A percentile compares a stretch with the other conserved stretches of the same genome.
Evolutionary conservation across 2,888 invertebrate species (phyloP).

Genomic region (Arctia plantaginis): DNA sequence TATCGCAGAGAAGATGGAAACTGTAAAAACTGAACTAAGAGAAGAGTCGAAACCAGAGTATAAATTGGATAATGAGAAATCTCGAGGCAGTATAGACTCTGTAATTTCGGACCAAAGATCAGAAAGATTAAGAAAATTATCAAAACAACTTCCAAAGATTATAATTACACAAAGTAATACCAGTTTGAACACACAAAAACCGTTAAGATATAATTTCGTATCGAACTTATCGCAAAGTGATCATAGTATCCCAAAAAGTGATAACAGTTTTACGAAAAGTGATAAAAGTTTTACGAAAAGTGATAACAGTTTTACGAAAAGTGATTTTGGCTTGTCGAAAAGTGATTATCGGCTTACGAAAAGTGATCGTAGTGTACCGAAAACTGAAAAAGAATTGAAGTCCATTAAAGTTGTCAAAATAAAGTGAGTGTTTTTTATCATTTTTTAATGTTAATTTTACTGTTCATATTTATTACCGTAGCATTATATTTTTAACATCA

Average conservation of each 20-base stretch:
- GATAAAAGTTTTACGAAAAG: conserved; percentile 8
- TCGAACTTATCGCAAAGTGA: conserved; percentile 27
- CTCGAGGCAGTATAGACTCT: conserved; percentile 64
- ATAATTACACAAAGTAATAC: conserved; percentile 77
- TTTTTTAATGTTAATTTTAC: neutral
- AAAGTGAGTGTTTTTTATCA: conserved; percentile 37
- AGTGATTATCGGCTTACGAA: conserved; percentile 25
- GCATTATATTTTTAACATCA: neutral
- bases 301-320: conserved; percentile 22
- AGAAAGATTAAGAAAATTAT: conserved; percentile 73
- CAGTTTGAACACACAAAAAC: conserved; percentile 59
- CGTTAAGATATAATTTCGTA: conserved; percentile 20
- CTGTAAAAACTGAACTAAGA: conserved; percentile 52
- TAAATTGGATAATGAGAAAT: conserved; percentile 70
- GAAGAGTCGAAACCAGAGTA: conserved; percentile 52
- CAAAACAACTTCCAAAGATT: conserved; percentile 76
- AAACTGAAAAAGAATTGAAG: conserved; percentile 29
- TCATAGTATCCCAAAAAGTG: conserved; percentile 13
- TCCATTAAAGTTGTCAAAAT: conserved; percentile 26
- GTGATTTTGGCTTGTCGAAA: conserved; percentile 27
- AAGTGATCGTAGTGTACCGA: conserved; percentile 21
- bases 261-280: conserved; percentile 24
- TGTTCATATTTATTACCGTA: neutral
- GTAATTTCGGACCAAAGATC: conserved; percentile 65
- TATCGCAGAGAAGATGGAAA: conserved; percentile 54